These are phyloP conservation scores for Polyergus mexicanus DNA, from an alignment of 1,140 invertebrate genomes.

Conservation along the genomic window DNA sequence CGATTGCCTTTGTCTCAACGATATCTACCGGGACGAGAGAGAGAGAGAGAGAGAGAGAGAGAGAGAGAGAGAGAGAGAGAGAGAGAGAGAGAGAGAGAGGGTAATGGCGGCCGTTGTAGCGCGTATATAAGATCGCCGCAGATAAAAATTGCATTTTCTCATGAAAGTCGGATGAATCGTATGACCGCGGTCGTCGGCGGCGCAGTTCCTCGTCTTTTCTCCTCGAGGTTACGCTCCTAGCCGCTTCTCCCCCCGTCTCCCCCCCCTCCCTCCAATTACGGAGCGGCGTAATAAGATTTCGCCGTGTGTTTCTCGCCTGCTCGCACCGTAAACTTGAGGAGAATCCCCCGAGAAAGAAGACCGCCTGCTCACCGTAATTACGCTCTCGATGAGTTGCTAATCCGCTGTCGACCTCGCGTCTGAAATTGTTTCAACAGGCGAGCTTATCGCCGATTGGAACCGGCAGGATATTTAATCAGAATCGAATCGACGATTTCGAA, in stretches of 20 bases:
- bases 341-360: slow-evolving; percentile 61
- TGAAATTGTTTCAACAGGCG: slow-evolving; percentile 49
- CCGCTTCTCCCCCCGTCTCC: not conserved
- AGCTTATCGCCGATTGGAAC: slow-evolving; percentile 10
- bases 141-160: slow-evolving; percentile 74
- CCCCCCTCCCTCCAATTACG: slow-evolving; percentile 9
- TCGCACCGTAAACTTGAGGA: slow-evolving; percentile 8
- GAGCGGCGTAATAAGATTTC: slow-evolving; percentile 69
- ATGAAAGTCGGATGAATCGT: slow-evolving; percentile 72
- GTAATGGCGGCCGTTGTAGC: slow-evolving; percentile 59
- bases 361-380: slow-evolving; percentile 53
- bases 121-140: slow-evolving; percentile 52
- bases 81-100: too few species aligned
- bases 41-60: too few species aligned
- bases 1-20: slow-evolving; percentile 60
- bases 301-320: slow-evolving; percentile 57
- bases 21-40: slow-evolving; percentile 50
- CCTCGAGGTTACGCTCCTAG: slow-evolving; percentile 39
- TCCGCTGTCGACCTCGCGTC: slow-evolving; percentile 39
- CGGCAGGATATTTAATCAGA: slow-evolving; percentile 26
- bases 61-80: too few species aligned
- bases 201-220: slow-evolving; percentile 30
- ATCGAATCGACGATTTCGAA: slow-evolving; percentile 21
- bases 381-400: slow-evolving; percentile 49
- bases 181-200: slow-evolving; percentile 1